Percentiles rank a stretch among this genome's conserved stretches.
Evolutionary conservation across 1,140 invertebrate genomes (phyloP).

Genomic region (Adelges cooleyi): DNA sequence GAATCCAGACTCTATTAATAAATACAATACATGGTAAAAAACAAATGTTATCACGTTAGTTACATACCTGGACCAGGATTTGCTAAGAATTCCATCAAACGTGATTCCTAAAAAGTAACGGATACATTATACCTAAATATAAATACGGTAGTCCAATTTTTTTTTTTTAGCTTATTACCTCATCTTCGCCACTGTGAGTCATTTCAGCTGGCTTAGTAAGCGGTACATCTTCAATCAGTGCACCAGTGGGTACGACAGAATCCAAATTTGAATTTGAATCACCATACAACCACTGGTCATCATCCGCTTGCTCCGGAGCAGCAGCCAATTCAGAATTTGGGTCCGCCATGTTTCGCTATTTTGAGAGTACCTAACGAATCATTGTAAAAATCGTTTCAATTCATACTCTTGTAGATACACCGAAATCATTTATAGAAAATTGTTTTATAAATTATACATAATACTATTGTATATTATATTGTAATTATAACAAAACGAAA

Average conservation of each 20-base stretch:
- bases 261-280: constrained; percentile 40
- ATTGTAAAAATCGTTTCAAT: no score
- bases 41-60: no score
- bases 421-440: no score
- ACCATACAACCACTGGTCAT: constrained; percentile 65
- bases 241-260: background rate
- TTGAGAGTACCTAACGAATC: no score
- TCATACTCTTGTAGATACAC: no score
- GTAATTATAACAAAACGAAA: no score
- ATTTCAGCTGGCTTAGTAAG: background rate
- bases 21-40: no score
- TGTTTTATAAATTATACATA: no score
- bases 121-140: background rate
- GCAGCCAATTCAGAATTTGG: background rate
- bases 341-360: background rate
- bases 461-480: no score
- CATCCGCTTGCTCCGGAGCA: constrained; percentile 50
- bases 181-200: background rate
- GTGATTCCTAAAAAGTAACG: constrained; percentile 12
- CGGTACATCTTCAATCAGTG: background rate
- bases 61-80: constrained; percentile 19
- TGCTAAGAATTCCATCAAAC: constrained; percentile 18
- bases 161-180: background rate
- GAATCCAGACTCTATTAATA: no score
- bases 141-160: background rate